Base-by-base conservation (phyloP, 2,113 vertebrate genomes). In the Theristicus caerulescens region DNA sequence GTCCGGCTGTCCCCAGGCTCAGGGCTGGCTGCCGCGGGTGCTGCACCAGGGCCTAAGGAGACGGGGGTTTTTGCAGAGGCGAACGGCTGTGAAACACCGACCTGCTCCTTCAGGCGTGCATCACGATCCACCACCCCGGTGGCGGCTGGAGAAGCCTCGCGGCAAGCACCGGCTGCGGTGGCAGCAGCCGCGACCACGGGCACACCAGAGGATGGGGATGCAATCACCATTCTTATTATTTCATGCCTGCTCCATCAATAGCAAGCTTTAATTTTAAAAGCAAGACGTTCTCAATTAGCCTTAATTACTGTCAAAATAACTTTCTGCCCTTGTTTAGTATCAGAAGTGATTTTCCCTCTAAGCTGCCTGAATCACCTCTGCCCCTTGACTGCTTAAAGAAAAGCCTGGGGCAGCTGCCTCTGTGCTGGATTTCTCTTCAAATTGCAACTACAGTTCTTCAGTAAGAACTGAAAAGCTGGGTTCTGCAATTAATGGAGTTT, bases 31-130 rank as follows among this genome's bases (percentile, higher is more conserved):
- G 51, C 70, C 29, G 4, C 0, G 6, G 40, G 27, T 32, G 40
- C 40, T 31, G 72, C 32, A 20, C 1, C 54, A 10, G 13, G 22
- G 54, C 31, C 32, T 8, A 21, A 21, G 7, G 8, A 9, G 21
- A 46, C 2, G 13, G 19, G 34, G 19, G 34, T 25, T 36, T 29
- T 16, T 25, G 70, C 51, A 17, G 54, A 21, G 40, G 17, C 7
- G 54, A 46, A 34, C 3, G 46, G 29, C 76, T 18, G n/a, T 3
- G 27, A 47, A 32, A 29, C 32, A 40, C 11, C 51, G 4, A 10
- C 61, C 24, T 12, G 31, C 46, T 49, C 46, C n/a, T 31, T 44
- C 15, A 3, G 1, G 2, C 3, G 3, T 6, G 8, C 32, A 3
- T 10, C 5, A 36, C n/a, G 36, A 46, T 8, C 51, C 25, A 11